Percentiles rank a stretch among this genome's conserved stretches.
phyloP scores from a whole-genome alignment of 2,797 vertebrate species.

The Chromobotia macracanthus region DNA sequence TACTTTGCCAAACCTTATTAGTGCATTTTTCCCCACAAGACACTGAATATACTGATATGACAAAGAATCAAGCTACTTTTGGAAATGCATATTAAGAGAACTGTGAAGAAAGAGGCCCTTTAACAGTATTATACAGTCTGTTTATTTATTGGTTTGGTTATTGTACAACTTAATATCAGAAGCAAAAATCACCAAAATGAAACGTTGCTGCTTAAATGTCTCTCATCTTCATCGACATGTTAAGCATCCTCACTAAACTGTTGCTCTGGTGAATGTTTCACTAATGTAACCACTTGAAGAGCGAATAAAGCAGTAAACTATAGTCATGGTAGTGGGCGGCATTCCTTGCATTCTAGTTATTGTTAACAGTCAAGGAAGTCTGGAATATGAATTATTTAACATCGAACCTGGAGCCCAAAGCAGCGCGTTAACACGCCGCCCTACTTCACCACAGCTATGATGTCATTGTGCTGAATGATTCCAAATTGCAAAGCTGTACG shows the following conservation, averaged over 20 bases:
- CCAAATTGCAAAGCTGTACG: too few species aligned
- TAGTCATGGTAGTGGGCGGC: constrained; percentile 4
- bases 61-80: constrained; percentile 14
- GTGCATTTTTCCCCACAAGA: not conserved
- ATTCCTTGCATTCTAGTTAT: not conserved
- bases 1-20: not conserved
- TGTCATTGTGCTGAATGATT: not conserved
- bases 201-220: too few species aligned
- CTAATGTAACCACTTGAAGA: constrained; percentile 13
- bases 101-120: not conserved
- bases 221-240: not conserved
- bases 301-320: not conserved
- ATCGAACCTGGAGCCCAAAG: not conserved
- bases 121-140: not conserved
- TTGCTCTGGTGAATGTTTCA: constrained; percentile 24
- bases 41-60: not conserved
- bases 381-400: not conserved
- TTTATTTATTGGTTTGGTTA: not conserved
- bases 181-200: not conserved
- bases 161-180: not conserved
- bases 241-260: not conserved
- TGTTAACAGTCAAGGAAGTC: constrained; percentile 11
- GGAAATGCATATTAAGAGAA: too few species aligned
- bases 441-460: not conserved
- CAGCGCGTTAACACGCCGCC: not conserved